Base-by-base conservation (phyloP, 2,113 vertebrate species). In the Equus quagga region DNA sequence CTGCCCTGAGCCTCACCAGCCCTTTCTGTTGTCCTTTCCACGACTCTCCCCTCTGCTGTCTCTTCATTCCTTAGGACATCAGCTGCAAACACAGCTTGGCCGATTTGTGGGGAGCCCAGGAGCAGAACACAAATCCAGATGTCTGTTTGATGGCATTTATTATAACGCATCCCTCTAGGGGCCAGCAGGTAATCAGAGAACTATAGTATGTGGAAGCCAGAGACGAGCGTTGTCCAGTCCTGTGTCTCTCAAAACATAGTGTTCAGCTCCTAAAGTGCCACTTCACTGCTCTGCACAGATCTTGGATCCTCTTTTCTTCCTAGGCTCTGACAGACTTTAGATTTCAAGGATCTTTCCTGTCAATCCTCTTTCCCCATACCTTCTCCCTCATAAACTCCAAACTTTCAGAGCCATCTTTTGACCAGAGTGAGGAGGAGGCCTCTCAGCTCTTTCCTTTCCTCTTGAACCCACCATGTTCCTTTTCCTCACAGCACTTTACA, bases 141-240 rank as follows among this genome's bases (percentile, higher is more conserved):
- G 70, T 62, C 67, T 15, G 18, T 15, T 13, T 65, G 65, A 49
- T 95, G 75, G 46, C 15, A 51, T 79, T 97, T 92, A 23, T 96
- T 97, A 87, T 62, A 88, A 89, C 12, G 78, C 83, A 96, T 70
- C 98, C 98, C 98, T 98, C 98, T 98, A 98, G 98, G 98, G 98
- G 98, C 98, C 98, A 99, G 98, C 96, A 98, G 95, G 98, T 98
- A 95, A 98, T 91, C 94, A 97, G 96, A 98, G 98, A 98, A 44
- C 31, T 14, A 10, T 69, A 67, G 80, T 67, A 36, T 26, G n/a
- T 51, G 33, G 94, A 49, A 64, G 54, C 58, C 62, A 8, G 26
- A 97, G 87, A 95, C 13, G 0, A 23, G 82, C 67, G 1, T n/a
- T 28, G 41, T 89, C 60, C 2, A 72, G 92, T 78, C 89, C 54